Evolutionary conservation across 2,113 vertebrate species (phyloP), one percentile per base, ranked within the genome.

Genomic region (Argyrosomus japonicus): DNA sequence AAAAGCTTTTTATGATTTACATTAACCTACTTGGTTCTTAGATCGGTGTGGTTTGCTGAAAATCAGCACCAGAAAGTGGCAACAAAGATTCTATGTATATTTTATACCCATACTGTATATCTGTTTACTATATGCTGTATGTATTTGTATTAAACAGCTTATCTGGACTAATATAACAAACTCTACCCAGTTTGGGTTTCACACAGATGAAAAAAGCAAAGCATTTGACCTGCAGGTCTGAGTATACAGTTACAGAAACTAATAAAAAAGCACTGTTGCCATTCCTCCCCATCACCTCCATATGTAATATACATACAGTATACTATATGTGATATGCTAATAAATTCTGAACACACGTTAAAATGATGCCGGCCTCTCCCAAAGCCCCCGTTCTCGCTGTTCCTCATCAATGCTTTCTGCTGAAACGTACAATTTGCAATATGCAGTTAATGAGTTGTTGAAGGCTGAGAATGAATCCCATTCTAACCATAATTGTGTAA

Each of bases 401-500:
- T 95, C 93, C 93, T 93, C 94, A 95, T 94, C 93, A 94, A 84
- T 92, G 91, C 90, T 89, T 95, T 95, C 91, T 94, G 95, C 94
- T 95, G 94, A 95, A 95, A 95, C 53, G 79, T 91, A 93, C 92
- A 60, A 94, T 95, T 95, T 94, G 94, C 92, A 95, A 93, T 94
- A 92, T 93, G 94, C 91, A 94, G 94, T 95, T 95, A 95, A 95
- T 95, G 93, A 95, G 94, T 94, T 95, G 94, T 95, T 95, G 92
- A 94, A 93, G 83, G 91, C 93, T 94, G 91, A 94, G 92, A 95
- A 95, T 91, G 93, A 93, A 94, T 95, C 93, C 93, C 93, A 95
- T 95, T 95, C 93, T 88, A 90, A 88, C 89, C 88, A 71, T 95
- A 95, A 95, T 94, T 94, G 94, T 95, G 93, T 91, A 84, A 80